Base-by-base conservation (phyloP, 2,888 invertebrate genomes). In the Alitta virens region DNA sequence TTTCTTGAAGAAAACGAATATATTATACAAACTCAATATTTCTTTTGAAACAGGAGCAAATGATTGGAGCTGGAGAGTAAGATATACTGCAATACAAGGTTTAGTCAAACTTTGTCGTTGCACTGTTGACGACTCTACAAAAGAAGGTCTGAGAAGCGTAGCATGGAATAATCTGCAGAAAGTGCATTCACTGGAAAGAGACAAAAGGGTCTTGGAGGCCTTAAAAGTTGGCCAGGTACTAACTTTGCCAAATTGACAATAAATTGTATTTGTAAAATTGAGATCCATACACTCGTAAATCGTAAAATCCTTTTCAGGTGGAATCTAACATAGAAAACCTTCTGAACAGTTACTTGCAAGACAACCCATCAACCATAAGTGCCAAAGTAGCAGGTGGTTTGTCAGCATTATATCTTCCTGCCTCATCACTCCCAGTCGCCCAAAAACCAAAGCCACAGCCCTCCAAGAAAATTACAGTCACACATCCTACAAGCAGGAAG, bases 41-140 rank as follows among this genome's bases (percentile, higher is more conserved):
- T 40, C 21, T n/a, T 26, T 49, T n/a, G 57, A n/a, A 50, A 1
- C 40, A 76, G 76, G 75, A 26, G 70, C 73, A 5, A 75, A 77
- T 68, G 78, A 80, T 63, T 78, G 79, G 78, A 77, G 77, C 58
- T 81, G 81, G 81, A 65, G 78, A 52, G 74, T 81, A n/a, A 67
- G 81, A 21, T 80, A 75, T 67, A 74, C 74, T 49, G 79, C 80
- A 38, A 72, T 79, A 23, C 78, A 78, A 58, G 72, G 76, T 2
- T 67, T 81, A 63, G 78, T 78, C 26, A 75, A 76, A 62, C 72
- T 81, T 24, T 78, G 76, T 58, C 69, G 74, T 2, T 72, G 74
- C 68, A 67, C 75, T 24, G 69, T 74, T 18, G 71, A 67, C 21
- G 77, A 78, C 64, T 71, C 69, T 50, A 68, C 65, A 27, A 69